Conservation (phyloP, 2,113 vertebrate genomes). For the Heterotis niloticus region DNA sequence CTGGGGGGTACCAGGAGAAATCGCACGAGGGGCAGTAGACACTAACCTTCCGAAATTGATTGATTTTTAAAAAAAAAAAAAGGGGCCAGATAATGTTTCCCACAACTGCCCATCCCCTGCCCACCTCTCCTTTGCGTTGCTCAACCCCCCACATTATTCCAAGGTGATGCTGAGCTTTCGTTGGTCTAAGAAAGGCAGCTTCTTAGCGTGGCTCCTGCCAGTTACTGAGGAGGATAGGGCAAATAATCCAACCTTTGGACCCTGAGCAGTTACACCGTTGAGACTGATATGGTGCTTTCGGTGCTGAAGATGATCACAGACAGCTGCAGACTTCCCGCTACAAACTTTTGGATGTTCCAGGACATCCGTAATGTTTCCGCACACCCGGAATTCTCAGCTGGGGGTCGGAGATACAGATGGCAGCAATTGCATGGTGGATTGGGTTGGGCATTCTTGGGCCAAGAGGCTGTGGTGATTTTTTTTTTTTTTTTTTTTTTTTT, state of each 20-base stretch:
- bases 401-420: conserved; percentile 50
- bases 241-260: conserved; percentile 32
- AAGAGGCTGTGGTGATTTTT: conserved; percentile 29
- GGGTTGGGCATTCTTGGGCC: conserved; percentile 55
- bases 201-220: conserved; percentile 24
- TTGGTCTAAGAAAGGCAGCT: background rate
- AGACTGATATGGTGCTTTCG: background rate
- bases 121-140: too few species aligned
- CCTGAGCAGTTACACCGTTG: conserved; percentile 29
- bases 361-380: conserved; percentile 8
- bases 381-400: conserved; percentile 46
- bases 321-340: conserved; percentile 6
- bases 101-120: too few species aligned
- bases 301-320: background rate
- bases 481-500: too few species aligned
- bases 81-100: too few species aligned
- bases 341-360: background rate
- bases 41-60: conserved; percentile 1
- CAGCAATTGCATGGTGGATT: conserved; percentile 53
- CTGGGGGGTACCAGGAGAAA: conserved; percentile 29
- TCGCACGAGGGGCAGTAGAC: conserved; percentile 31
- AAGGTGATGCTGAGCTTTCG: background rate
- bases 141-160: background rate
- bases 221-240: conserved; percentile 28
- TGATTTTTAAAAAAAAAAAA: background rate